A percentile compares a stretch with the other conserved stretches of the same genome.
phyloP scores from a whole-genome alignment of 2,888 invertebrate genomes.

The Drosophila tripunctata region DNA sequence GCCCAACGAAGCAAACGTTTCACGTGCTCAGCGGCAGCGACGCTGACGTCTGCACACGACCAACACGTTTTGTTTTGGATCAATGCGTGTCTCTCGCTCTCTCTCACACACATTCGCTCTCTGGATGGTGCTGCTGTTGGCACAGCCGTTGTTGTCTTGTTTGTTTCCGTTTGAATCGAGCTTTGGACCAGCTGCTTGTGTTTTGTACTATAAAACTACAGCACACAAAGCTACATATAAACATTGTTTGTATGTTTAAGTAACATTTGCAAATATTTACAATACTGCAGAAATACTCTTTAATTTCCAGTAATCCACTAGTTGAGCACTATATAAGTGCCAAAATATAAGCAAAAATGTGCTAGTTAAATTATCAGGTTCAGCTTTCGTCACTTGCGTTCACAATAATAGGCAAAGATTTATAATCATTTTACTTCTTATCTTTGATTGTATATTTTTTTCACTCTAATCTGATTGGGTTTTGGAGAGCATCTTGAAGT shows the following conservation, averaged over 20 bases:
- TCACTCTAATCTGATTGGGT: slow-evolving; percentile 11
- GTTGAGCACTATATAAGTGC: neutral
- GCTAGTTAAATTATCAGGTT: no score
- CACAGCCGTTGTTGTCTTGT: slow-evolving; percentile 13
- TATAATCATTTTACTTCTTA: no score
- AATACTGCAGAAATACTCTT: slow-evolving; percentile 2
- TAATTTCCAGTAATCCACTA: neutral
- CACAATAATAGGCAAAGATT: no score
- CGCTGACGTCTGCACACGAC: slow-evolving; percentile 63
- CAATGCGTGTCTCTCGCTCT: slow-evolving; percentile 35
- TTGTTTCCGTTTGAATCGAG: slow-evolving; percentile 21
- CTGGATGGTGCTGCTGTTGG: slow-evolving; percentile 1
- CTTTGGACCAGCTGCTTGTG: slow-evolving; percentile 29
- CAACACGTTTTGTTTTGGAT: slow-evolving; percentile 61
- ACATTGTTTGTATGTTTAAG: no score
- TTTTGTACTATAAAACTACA: slow-evolving; percentile 17
- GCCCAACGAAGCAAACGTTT: slow-evolving; percentile 49
- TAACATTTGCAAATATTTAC: slow-evolving; percentile 5
- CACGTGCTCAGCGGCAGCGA: slow-evolving; percentile 56
- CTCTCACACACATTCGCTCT: slow-evolving; percentile 5
- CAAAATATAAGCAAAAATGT: no score
- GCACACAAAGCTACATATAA: slow-evolving; percentile 3
- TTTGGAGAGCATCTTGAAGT: slow-evolving; percentile 23
- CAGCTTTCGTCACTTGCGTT: no score
- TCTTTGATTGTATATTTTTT: neutral